These are phyloP conservation scores for Aldabrachelys gigantea DNA, from an alignment of 2,113 vertebrate genomes.

Conservation along the genomic window DNA sequence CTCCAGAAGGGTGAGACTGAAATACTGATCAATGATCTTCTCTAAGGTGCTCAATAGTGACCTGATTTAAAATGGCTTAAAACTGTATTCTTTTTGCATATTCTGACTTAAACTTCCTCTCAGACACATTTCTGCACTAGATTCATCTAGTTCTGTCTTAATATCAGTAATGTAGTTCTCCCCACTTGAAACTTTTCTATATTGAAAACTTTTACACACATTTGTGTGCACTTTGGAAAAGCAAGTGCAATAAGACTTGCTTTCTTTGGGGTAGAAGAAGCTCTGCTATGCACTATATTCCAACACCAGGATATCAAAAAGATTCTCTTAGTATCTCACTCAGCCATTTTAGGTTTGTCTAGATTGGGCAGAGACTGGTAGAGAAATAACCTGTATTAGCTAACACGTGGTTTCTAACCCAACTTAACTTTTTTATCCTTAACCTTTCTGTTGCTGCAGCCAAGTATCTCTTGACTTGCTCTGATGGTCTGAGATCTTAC, in stretches of 20 bases:
- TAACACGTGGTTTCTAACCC: background rate
- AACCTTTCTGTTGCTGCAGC: background rate
- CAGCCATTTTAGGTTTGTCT: background rate
- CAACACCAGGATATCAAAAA: background rate
- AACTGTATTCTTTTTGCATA: background rate
- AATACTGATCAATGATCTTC: background rate
- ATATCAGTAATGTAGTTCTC: background rate
- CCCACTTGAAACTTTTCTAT: background rate
- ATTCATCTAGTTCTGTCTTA: background rate
- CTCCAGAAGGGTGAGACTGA: constrained; percentile 92
- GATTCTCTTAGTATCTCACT: background rate
- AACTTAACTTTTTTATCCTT: background rate
- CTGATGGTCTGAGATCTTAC: background rate
- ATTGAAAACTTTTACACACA: background rate
- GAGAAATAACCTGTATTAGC: background rate
- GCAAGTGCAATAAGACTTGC: background rate
- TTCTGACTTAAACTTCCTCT: background rate
- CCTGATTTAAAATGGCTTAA: background rate
- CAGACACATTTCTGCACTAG: background rate
- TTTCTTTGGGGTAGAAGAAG: background rate
- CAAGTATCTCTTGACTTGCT: background rate
- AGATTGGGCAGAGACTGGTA: background rate
- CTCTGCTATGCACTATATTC: background rate
- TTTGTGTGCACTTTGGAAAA: background rate
- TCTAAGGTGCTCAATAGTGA: background rate